A percentile compares a stretch with the other conserved stretches of the same genome.
These are phyloP conservation scores for Forbesichthys agassizii DNA, from an alignment of 2,113 vertebrate genomes.

Conservation along the genomic window DNA sequence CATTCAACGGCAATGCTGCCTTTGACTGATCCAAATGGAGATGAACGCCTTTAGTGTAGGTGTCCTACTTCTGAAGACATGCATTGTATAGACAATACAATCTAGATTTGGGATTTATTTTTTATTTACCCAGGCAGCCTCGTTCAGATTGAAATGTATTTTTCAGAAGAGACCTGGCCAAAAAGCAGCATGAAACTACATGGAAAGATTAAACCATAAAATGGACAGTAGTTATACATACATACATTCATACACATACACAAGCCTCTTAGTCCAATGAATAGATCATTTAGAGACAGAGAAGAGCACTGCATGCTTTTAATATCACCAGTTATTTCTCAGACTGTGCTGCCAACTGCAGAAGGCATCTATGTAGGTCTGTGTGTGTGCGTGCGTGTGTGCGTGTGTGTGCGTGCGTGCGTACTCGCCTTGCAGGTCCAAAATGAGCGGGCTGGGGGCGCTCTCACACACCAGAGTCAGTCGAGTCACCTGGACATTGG, in stretches of 20 bases:
- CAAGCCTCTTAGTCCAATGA: no score
- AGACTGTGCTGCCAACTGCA: neutral
- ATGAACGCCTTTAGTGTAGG: neutral
- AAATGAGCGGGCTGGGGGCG: slow-evolving; percentile 81
- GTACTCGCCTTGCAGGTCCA: slow-evolving; percentile 86
- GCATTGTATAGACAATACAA: no score
- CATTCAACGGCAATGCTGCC: neutral
- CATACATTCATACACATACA: no score
- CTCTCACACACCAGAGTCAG: slow-evolving; percentile 83
- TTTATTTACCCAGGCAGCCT: no score
- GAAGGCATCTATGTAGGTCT: neutral
- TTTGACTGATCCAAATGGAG: neutral
- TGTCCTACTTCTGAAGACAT: no score
- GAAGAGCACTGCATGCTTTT: neutral
- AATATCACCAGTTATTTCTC: neutral
- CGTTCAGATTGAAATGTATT: no score
- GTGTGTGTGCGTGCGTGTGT: neutral
- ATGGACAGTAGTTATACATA: no score
- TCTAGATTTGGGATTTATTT: no score
- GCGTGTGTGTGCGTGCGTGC: neutral
- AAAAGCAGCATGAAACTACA: no score
- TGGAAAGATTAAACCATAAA: no score
- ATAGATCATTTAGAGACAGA: no score
- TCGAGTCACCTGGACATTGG: slow-evolving; percentile 89
- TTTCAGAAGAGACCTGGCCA: no score